A percentile compares a stretch with the other conserved stretches of the same genome.
phyloP scores from a whole-genome alignment of 53 echinoderm and acorn worm species.

The Holothuria scabra region DNA sequence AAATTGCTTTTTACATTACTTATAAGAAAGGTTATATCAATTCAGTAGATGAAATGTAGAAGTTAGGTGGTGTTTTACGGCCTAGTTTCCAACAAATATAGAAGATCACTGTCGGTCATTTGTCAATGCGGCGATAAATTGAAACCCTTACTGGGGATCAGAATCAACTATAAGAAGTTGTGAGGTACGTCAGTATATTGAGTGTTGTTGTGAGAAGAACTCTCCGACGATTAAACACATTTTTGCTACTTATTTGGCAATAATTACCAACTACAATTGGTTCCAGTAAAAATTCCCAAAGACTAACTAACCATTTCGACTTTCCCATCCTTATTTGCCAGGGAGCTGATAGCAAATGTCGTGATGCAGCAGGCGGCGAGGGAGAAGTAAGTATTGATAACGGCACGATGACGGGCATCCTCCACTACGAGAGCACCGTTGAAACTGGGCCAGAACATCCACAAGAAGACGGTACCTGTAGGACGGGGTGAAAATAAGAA shows the following conservation, averaged over 20 bases:
- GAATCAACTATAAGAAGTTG: too few relatives aligned
- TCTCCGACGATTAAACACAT: background rate
- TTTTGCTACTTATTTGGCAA: too few relatives aligned
- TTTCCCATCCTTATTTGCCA: slow-evolving; percentile 90
- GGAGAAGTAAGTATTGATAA: slow-evolving; percentile 96
- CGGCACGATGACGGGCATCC: slow-evolving; percentile 88
- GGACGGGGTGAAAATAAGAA: background rate
- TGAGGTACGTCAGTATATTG: background rate
- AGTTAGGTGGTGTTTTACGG: too few relatives aligned
- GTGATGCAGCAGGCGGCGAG: slow-evolving; percentile 90
- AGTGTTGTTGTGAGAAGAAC: background rate
- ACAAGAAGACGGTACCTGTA: slow-evolving; percentile 96
- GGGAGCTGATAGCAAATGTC: slow-evolving; percentile 74
- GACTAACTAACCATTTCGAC: slow-evolving; percentile 83
- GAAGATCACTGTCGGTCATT: too few relatives aligned
- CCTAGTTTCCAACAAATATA: too few relatives aligned
- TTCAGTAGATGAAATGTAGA: too few relatives aligned
- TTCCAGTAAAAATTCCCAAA: too few relatives aligned
- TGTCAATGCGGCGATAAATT: too few relatives aligned
- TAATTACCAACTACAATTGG: too few relatives aligned
- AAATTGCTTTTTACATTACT: too few relatives aligned
- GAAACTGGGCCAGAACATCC: slow-evolving; percentile 99
- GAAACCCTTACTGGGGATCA: too few relatives aligned
- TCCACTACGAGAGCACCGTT: slow-evolving; percentile 90
- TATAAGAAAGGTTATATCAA: too few relatives aligned